Conservation (phyloP, 2,797 vertebrate species). For the Sebastes nivosus region DNA sequence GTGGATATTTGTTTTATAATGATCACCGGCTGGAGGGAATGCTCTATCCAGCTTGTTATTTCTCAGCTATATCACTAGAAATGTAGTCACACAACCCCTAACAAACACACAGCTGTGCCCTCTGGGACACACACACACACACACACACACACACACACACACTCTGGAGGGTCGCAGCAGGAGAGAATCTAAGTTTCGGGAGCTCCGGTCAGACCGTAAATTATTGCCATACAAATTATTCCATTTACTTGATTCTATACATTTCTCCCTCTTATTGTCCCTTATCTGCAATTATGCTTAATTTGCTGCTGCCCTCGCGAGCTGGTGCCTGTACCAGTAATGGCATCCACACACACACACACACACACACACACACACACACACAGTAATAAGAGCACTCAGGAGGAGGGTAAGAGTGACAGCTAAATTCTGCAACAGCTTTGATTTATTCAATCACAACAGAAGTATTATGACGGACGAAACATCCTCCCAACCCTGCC, state of each 20-base stretch:
- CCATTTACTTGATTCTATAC: constrained; percentile 69
- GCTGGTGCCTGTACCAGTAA: constrained; percentile 41
- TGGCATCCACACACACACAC: constrained; percentile 14
- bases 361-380: constrained; percentile 11
- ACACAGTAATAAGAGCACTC: constrained; percentile 42
- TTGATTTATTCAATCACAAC: constrained; percentile 78
- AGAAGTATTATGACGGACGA: constrained; percentile 64
- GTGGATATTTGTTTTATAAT: constrained; percentile 43
- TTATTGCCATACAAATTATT: constrained; percentile 63
- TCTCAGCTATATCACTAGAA: constrained; percentile 34
- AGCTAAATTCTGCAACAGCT: constrained; percentile 67
- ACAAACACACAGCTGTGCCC: constrained; percentile 55
- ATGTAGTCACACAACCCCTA: constrained; percentile 42
- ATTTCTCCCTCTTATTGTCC: constrained; percentile 56
- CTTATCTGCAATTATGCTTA: constrained; percentile 73
- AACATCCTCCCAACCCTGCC: constrained; percentile 31
- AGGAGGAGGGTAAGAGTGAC: constrained; percentile 58
- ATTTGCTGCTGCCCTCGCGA: constrained; percentile 63
- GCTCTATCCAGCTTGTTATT: constrained; percentile 60
- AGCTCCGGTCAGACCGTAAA: constrained; percentile 46
- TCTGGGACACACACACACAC: constrained; percentile 32
- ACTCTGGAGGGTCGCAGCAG: constrained; percentile 12
- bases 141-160: not conserved
- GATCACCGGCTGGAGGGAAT: constrained; percentile 47
- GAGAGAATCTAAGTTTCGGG: constrained; percentile 36